phyloP scores from a whole-genome alignment of 1,140 invertebrate species.

The Microplitis mediator region DNA sequence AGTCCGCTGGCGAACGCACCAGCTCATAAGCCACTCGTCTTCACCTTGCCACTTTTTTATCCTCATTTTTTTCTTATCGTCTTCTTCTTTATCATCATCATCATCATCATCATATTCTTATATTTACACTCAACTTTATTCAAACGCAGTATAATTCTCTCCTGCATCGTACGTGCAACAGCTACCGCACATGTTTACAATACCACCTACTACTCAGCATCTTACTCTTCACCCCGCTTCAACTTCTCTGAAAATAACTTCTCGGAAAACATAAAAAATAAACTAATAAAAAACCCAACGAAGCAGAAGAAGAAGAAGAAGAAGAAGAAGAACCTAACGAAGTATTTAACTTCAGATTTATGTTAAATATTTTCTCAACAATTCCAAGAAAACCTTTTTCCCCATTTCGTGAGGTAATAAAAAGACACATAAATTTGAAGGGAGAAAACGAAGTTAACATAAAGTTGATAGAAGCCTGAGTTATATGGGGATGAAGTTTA shows the following conservation, averaged over 20 bases:
- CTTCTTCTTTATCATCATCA: conserved; percentile 25
- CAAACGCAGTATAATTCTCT: not conserved
- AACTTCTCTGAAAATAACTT: not conserved
- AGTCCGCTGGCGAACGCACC: not conserved
- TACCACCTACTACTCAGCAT: not conserved
- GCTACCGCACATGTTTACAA: conserved; percentile 47
- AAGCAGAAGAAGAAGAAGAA: too few relatives aligned
- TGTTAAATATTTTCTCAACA: too few relatives aligned
- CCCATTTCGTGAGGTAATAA: too few relatives aligned
- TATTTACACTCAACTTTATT: not conserved
- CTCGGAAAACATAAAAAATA: not conserved
- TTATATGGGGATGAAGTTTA: too few relatives aligned
- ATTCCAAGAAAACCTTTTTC: too few relatives aligned
- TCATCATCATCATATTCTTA: conserved; percentile 14
- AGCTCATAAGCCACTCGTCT: conserved; percentile 19
- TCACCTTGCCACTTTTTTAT: not conserved
- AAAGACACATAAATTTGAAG: too few relatives aligned
- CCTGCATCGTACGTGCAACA: conserved; percentile 39
- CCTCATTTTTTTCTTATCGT: conserved; percentile 17
- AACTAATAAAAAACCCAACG: not conserved
- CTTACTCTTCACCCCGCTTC: not conserved
- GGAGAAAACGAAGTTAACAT: too few relatives aligned
- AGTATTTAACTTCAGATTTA: too few relatives aligned
- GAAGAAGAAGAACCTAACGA: too few relatives aligned
- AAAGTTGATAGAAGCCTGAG: too few relatives aligned